A percentile compares a stretch with the other conserved stretches of the same genome.
phyloP scores from a whole-genome alignment of 2,797 vertebrate species.

The Lacerta viridis region DNA sequence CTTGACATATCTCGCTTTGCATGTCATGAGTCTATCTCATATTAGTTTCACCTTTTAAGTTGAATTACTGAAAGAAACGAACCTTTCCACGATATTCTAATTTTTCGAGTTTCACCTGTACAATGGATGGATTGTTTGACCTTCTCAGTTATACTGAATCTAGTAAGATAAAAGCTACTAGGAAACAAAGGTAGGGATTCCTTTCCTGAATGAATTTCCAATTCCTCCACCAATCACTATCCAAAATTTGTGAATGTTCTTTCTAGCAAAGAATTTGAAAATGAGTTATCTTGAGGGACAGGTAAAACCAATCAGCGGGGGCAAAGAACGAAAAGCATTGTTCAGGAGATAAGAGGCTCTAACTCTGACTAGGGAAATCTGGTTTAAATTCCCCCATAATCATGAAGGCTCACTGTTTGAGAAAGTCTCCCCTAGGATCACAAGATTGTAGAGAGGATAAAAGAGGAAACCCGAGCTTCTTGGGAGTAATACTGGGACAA shows the following conservation, averaged over 20 bases:
- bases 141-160: neutral
- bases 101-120: no score
- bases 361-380: neutral
- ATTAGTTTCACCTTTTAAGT: no score
- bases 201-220: neutral
- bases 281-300: neutral
- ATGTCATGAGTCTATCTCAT: no score
- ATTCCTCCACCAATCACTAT: neutral
- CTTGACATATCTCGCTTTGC: no score
- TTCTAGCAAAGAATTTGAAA: neutral
- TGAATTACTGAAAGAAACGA: no score
- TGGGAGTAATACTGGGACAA: neutral
- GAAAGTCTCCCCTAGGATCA: neutral
- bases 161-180: neutral
- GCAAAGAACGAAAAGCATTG: no score
- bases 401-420: neutral
- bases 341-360: no score
- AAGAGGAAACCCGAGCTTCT: neutral
- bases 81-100: no score
- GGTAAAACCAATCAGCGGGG: neutral
- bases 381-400: neutral
- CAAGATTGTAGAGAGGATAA: neutral
- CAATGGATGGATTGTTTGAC: neutral
- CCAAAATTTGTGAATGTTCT: neutral
- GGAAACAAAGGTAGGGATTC: neutral